A percentile compares a stretch with the other conserved stretches of the same genome.
Conservation (phyloP, 1,140 invertebrate species). For the Brachionus sp. region DNA sequence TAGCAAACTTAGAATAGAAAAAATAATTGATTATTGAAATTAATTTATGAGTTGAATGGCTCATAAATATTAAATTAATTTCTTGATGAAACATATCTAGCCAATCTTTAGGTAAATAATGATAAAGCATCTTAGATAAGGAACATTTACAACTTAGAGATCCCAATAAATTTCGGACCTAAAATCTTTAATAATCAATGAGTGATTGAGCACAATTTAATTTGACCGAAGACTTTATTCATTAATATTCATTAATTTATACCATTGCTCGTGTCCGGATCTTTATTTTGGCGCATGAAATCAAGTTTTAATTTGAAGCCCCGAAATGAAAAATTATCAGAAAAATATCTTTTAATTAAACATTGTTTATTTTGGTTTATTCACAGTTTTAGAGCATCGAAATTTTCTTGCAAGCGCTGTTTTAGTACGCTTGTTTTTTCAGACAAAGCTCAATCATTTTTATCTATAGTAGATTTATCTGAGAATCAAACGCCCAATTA, state of each 20-base stretch:
- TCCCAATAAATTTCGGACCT: background rate
- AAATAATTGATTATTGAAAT: background rate
- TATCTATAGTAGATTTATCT: slow-evolving; percentile 8
- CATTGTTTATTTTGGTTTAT: background rate
- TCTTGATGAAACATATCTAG: background rate
- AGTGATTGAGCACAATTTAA: background rate
- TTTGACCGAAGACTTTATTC: background rate
- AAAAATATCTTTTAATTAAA: background rate
- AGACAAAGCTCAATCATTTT: background rate
- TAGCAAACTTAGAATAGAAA: no score
- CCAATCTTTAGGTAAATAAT: background rate
- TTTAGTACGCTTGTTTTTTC: background rate
- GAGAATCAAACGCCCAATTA: slow-evolving; percentile 9
- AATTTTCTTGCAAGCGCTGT: background rate
- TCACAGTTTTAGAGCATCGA: background rate
- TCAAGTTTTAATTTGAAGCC: background rate
- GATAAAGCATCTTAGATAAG: background rate
- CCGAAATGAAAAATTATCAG: slow-evolving; percentile 10
- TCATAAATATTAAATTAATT: background rate
- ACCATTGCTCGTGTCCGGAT: background rate
- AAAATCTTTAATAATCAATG: background rate
- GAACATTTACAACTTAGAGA: background rate
- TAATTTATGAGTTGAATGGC: background rate
- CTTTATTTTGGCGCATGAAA: background rate
- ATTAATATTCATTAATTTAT: slow-evolving; percentile 29